Base-by-base conservation (phyloP, 1,140 invertebrate genomes). In the Aphis craccivora region DNA sequence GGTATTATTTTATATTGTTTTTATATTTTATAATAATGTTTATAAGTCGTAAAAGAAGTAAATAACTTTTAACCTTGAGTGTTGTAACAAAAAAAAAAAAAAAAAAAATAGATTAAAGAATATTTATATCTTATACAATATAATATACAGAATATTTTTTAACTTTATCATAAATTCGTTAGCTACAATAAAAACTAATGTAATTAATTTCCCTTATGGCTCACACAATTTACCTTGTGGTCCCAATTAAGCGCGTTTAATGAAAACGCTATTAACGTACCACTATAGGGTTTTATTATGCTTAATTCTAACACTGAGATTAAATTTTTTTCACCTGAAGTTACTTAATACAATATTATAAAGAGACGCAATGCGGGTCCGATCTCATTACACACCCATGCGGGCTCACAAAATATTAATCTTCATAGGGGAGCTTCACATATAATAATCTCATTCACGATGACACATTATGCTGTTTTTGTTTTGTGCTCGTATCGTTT, bases 241-340 rank as follows among this genome's bases (percentile, higher is more conserved):
- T 89, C 51, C n/a, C 89, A 90, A 60, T 90, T 60, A 90, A 90
- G 43, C 88, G 35, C 22, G 35, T 67, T 67, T 90, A 90, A 90
- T 90, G 37, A 90, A 60, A 67, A 90, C 53, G 53, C 55, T 43
- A 90, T 90, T 90, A 90, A 90, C 53, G 53, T n/a, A 67, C 53
- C 55, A 67, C 89, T 67, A 67, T 67, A 67, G 53, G n/a, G 89
- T 67, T 90, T 90, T 90, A 90, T 90, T 90, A 40, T 67, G 25
- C 37, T 90, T 90, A 90, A 90, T 90, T 90, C 25, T 48, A 60
- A 90, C 89, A 67, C 53, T 23, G 55, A 43, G 89, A 90, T 90
- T 90, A 90, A 40, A n/a, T 90, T 90, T 90, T 90, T 90, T 90
- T 90, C 89, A 90, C 89, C 89, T 90, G 89, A 90, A 90, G 51